These are phyloP conservation scores for Tachycineta bicolor DNA, from an alignment of 2,113 vertebrate species.

Conservation along the genomic window DNA sequence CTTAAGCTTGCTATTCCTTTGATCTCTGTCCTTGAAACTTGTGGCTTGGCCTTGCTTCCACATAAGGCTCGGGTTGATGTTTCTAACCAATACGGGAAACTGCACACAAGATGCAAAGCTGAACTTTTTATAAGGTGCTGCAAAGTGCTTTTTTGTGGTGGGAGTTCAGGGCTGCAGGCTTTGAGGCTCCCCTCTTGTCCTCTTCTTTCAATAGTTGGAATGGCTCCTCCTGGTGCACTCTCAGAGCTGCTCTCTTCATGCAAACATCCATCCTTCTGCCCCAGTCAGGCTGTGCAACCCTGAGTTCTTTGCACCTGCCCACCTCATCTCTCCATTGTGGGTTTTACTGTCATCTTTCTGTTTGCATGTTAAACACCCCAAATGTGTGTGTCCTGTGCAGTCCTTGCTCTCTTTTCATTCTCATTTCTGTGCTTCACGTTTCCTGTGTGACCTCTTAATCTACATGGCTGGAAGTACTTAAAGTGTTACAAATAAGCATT, in stretches of 20 bases:
- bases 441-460: background rate
- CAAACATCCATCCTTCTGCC: background rate
- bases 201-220: background rate
- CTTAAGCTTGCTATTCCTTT: background rate
- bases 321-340: rapidly evolving
- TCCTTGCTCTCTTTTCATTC: background rate
- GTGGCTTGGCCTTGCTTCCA: background rate
- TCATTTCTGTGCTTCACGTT: background rate
- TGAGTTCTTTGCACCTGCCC: background rate
- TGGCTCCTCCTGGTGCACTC: background rate
- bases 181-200: background rate
- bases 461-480: background rate
- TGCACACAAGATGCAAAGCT: rapidly evolving
- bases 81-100: background rate
- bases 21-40: background rate
- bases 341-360: background rate
- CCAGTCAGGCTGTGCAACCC: background rate
- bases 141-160: background rate
- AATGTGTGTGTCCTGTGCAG: background rate
- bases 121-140: background rate
- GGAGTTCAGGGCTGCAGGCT: background rate
- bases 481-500: background rate
- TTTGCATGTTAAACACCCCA: background rate
- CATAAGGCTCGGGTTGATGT: background rate
- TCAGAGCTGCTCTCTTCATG: background rate